Base-by-base conservation (phyloP, 2,797 vertebrate species). In the Alosa sapidissima region DNA sequence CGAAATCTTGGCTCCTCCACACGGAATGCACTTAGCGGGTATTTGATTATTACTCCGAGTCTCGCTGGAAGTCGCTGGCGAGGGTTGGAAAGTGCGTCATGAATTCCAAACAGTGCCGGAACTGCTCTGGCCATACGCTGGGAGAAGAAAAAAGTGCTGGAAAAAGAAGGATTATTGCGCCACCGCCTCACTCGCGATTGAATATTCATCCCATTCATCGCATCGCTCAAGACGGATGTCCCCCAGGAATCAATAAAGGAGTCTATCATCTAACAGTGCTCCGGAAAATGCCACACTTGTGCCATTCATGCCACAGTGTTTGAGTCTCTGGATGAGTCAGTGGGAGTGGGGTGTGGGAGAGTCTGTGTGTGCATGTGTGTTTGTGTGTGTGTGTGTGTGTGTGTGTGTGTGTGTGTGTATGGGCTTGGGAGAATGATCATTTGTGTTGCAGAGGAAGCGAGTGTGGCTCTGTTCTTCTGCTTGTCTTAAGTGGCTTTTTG, bases 191-290 rank as follows among this genome's bases (percentile, higher is more conserved):
- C 83, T 78, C 49, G 24, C 28, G 21, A 83, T 48, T 84, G 62
- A 85, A 87, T 88, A 88, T 89, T 86, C 75, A 86, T 86, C 81
- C 85, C 52, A 75, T 87, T 82, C 72, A 86, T 82, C 6, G 72
- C 28, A 81, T 14, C 1, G 5, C 72, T 86, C 51, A 49, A 75
- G 86, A 85, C 19, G 54, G 54, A 55, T 55, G 72, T 81, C 51
- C 81, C 82, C 52, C 81, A 83, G 88, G 68, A 84, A 83, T 85
- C 83, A 81, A 82, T 85, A 85, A 86, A 54, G 48, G 68, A 78
- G 85, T 87, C 82, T 81, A 84, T 85, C 72, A 78, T 78, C 72
- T 78, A 78, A 47, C 72, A 81, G 75, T 82, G 82, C 82, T 82
- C 52, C 36, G 60, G 52, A 52, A 88, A 52, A 41, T 47, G 41